These are phyloP conservation scores for Aulostomus chinensis DNA, from an alignment of 2,797 vertebrate species.

Conservation along the genomic window DNA sequence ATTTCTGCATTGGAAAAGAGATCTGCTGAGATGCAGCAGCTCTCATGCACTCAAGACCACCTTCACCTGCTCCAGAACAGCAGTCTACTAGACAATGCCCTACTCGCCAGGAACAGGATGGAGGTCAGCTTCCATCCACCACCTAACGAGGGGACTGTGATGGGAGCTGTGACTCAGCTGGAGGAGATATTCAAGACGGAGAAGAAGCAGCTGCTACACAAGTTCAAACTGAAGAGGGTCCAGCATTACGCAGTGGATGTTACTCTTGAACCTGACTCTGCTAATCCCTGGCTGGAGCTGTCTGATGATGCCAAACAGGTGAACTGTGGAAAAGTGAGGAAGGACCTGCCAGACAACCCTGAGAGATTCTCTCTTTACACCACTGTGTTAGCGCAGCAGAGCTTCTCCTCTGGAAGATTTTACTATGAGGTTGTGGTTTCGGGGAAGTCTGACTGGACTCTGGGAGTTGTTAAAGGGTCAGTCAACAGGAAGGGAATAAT, in stretches of 20 bases:
- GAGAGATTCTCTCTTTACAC: too few relatives aligned
- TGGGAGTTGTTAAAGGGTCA: background rate
- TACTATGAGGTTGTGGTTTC: conserved; percentile 1
- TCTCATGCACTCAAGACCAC: background rate
- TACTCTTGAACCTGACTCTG: background rate
- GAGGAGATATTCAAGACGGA: background rate
- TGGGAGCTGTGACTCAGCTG: background rate
- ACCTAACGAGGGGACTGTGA: background rate
- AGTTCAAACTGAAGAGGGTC: background rate
- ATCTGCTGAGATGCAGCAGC: background rate
- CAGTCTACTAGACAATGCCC: too few relatives aligned
- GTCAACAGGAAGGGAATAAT: background rate
- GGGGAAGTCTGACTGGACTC: background rate
- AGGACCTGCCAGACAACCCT: too few relatives aligned
- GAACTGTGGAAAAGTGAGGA: fast-evolving
- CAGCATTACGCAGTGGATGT: background rate
- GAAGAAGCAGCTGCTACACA: background rate
- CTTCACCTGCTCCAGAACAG: background rate
- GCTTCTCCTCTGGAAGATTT: background rate
- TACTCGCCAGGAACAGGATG: background rate
- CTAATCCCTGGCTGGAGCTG: background rate
- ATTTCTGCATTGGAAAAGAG: background rate
- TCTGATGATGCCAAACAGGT: background rate
- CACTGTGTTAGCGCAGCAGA: background rate
- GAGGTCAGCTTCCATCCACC: background rate